Evolutionary conservation across 2,113 vertebrate genomes (phyloP), one percentile per base, ranked within the genome.

Genomic region (Oryzias curvinotus): DNA sequence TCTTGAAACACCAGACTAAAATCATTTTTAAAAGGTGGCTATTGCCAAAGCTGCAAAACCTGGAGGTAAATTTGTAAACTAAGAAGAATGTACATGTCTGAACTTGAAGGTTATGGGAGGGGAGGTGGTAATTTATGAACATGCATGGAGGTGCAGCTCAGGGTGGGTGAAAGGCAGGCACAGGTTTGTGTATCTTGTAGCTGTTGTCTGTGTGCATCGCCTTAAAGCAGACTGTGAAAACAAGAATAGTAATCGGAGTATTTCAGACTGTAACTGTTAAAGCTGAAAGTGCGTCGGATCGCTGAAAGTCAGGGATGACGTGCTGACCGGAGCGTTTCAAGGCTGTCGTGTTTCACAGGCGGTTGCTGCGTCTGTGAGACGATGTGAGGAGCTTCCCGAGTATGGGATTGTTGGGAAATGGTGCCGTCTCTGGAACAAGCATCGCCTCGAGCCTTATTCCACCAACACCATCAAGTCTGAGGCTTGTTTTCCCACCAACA

Each of bases 51-150:
- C 73, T 85, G 77, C 76, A 87, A 50, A 81, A 83, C 85, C 82
- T 83, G 81, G 65, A 88, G 85, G 67, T 87, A 83, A 64, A 90
- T 86, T 85, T 88, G 83, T 89, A 89, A 90, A 89, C 79, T 81
- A 54, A 65, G 67, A 45, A 76, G 78, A 77, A 74, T 82, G 75
- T 71, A 60, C 87, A 74, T 89, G 90, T 87, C 85, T 86, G 77
- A 82, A 89, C 91, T 80, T 87, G 91, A 90, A 78, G 68, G 67
- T 81, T 84, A 80, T 82, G 62, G 73, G 63, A 62, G 71, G 73
- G n/a, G 26, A 17, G 61, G 54, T 5, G 43, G 60, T 0, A 52
- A 47, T 68, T 75, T 75, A 59, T 75, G 62, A 68, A 75, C 71
- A 78, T 78, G 52, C 79, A 80, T 82, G 66, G 82, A 73, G 70